These are phyloP conservation scores for Gonatopus flavifemur DNA, from an alignment of 1,140 invertebrate genomes.

Conservation along the genomic window DNA sequence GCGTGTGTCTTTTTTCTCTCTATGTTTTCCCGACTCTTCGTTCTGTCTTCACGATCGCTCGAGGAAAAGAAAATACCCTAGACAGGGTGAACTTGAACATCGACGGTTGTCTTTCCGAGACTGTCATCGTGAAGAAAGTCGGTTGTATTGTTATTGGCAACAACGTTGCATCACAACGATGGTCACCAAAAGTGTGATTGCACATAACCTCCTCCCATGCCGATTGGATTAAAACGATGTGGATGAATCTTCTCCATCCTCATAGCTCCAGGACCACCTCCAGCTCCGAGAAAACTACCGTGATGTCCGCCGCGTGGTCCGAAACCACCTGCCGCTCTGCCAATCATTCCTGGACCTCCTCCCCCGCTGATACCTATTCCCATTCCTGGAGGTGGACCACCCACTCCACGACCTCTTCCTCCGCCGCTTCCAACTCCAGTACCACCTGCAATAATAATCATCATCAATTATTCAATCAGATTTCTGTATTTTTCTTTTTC, in stretches of 20 bases:
- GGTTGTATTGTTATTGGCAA: background rate
- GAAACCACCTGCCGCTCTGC: conserved; percentile 28
- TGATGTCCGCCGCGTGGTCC: conserved; percentile 43
- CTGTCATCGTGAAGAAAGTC: no score
- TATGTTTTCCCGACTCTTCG: no score
- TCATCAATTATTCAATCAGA: no score
- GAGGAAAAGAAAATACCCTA: background rate
- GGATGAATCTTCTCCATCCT: conserved; percentile 58
- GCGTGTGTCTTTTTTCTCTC: no score
- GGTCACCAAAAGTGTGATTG: conserved; percentile 57
- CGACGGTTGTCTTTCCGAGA: background rate
- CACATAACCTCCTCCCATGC: conserved; percentile 55
- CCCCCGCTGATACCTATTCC: conserved; percentile 38
- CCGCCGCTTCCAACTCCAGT: conserved; percentile 25
- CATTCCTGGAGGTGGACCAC: conserved; percentile 36
- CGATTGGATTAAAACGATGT: conserved; percentile 55
- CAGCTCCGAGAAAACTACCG: conserved; percentile 38
- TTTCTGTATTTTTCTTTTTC: no score
- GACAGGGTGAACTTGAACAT: background rate
- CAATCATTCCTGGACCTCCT: conserved; percentile 26
- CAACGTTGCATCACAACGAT: background rate
- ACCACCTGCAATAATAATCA: no score
- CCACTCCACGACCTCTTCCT: conserved; percentile 34
- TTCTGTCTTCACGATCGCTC: conserved; percentile 9
- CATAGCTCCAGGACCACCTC: conserved; percentile 53